Percentiles rank a stretch among this genome's conserved stretches.
Evolutionary conservation across 2,113 vertebrate species (phyloP).

Genomic region (Bubo blakistoni): DNA sequence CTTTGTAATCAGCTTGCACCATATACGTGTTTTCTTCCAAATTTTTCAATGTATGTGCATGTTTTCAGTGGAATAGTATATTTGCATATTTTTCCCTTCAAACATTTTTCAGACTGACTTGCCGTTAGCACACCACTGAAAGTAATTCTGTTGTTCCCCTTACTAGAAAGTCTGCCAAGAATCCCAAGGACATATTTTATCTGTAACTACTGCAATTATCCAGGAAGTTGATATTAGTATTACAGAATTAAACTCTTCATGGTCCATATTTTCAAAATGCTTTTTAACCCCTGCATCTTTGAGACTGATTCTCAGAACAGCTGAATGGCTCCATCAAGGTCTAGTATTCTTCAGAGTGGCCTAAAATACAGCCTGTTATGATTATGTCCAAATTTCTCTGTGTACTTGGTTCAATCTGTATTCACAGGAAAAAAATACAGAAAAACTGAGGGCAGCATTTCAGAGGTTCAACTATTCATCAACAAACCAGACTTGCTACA

Average conservation of each 20-base stretch:
- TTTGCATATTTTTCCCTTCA: not conserved
- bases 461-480: not conserved
- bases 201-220: not conserved
- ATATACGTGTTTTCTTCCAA: not conserved
- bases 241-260: not conserved
- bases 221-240: not conserved
- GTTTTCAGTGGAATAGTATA: not conserved
- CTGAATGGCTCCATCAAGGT: not conserved
- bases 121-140: not conserved
- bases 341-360: not conserved
- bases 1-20: not conserved
- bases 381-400: not conserved
- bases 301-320: not conserved
- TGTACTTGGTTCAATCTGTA: not conserved
- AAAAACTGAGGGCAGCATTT: not conserved
- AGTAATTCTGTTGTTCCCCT: not conserved
- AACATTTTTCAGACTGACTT: not conserved
- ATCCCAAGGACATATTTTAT: slow-evolving; percentile 4
- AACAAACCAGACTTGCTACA: not conserved
- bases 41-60: rapidly evolving
- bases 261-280: not conserved
- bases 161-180: not conserved
- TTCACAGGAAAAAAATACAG: not conserved
- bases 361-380: not conserved
- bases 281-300: not conserved